phyloP scores from a whole-genome alignment of 2,888 invertebrate genomes.

The Calameuta idolon region DNA sequence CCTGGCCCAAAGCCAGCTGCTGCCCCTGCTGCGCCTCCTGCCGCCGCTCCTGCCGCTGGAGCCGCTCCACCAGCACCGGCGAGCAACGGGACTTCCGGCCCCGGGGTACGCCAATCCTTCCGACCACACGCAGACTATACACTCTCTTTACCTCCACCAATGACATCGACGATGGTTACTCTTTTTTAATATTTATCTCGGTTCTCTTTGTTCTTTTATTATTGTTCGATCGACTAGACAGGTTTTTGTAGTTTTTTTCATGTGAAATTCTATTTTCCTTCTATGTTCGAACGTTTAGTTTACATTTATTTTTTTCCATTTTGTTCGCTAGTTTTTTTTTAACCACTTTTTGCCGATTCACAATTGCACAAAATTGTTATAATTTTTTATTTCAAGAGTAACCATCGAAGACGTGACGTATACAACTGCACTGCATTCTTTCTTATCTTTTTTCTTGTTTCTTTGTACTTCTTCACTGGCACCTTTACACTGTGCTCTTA shows the following conservation, averaged over 20 bases:
- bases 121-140: slow-evolving; percentile 39
- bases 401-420: slow-evolving; percentile 11
- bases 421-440: slow-evolving; percentile 11
- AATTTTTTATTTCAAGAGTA: not conserved
- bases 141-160: slow-evolving; percentile 30
- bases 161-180: slow-evolving; percentile 13
- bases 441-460: not conserved
- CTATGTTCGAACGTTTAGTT: not conserved
- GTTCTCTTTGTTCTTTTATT: slow-evolving; percentile 4
- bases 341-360: too few species aligned
- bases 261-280: not conserved
- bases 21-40: slow-evolving; percentile 34
- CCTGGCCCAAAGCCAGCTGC: slow-evolving; percentile 30
- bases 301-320: not conserved
- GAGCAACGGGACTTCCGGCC: slow-evolving; percentile 20
- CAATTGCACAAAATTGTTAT: too few species aligned
- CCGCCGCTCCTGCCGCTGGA: slow-evolving; percentile 49
- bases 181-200: not conserved
- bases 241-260: not conserved
- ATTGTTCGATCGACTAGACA: not conserved
- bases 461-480: slow-evolving; percentile 6
- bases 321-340: not conserved
- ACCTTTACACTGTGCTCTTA: not conserved
- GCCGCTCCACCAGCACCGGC: slow-evolving; percentile 48
- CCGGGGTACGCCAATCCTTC: slow-evolving; percentile 63